These are phyloP conservation scores for Volucella inanis DNA, from an alignment of 2,888 invertebrate species.

Conservation along the genomic window DNA sequence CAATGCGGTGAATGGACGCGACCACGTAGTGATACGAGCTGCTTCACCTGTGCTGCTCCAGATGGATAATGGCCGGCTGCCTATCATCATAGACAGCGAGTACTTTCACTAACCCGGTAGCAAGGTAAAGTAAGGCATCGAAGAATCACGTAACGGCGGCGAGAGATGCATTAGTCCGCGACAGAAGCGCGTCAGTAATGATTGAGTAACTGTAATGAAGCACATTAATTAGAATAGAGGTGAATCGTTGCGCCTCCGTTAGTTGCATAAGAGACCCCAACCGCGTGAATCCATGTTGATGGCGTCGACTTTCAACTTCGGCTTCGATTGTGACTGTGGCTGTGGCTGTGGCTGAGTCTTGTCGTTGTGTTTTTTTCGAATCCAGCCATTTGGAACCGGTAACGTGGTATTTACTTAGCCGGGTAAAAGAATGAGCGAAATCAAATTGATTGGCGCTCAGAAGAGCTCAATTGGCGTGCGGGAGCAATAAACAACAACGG, in stretches of 20 bases:
- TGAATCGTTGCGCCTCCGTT: slow-evolving; percentile 34
- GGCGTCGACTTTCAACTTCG: background rate
- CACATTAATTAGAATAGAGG: slow-evolving; percentile 67
- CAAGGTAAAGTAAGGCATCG: background rate
- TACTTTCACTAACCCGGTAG: slow-evolving; percentile 57
- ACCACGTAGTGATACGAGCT: background rate
- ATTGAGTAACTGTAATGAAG: slow-evolving; percentile 72
- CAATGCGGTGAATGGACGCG: slow-evolving; percentile 42
- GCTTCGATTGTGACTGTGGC: slow-evolving; percentile 15
- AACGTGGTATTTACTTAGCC: background rate
- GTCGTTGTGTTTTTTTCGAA: background rate
- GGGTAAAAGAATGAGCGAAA: slow-evolving; percentile 1
- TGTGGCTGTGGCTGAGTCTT: background rate
- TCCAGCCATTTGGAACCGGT: slow-evolving; percentile 58
- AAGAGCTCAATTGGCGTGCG: background rate
- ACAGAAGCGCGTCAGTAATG: slow-evolving; percentile 66
- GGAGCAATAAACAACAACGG: slow-evolving; percentile 56
- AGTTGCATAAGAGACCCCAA: slow-evolving; percentile 57
- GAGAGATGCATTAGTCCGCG: slow-evolving; percentile 63
- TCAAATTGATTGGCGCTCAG: slow-evolving; percentile 26
- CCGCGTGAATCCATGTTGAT: slow-evolving; percentile 32
- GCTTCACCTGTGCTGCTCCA: slow-evolving; percentile 42
- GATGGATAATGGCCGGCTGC: slow-evolving; percentile 53
- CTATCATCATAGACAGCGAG: slow-evolving; percentile 24
- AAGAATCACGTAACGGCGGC: slow-evolving; percentile 60